Evolutionary conservation across 2,113 vertebrate species (phyloP).

Genomic region (Myocastor coypus): DNA sequence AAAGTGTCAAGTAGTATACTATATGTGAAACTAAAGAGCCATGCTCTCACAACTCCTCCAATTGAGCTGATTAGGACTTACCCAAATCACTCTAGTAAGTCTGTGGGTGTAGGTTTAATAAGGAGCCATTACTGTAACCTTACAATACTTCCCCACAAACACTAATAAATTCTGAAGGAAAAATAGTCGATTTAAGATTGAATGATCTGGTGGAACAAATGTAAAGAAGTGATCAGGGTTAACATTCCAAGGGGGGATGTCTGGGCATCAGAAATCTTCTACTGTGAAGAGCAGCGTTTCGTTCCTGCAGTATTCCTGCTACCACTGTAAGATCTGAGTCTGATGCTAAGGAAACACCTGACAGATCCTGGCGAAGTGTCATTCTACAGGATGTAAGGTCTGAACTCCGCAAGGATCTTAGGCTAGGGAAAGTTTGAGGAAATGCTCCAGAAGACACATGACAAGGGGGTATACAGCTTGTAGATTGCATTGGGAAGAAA

Average conservation of each 20-base stretch:
- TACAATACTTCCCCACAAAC: conserved; percentile 9
- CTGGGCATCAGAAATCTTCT: background rate
- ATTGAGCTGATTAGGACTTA: conserved; percentile 23
- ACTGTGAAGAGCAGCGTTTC: background rate
- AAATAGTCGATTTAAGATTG: background rate
- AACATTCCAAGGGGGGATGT: background rate
- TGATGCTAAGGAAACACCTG: background rate
- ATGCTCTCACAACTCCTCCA: background rate
- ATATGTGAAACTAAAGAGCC: background rate
- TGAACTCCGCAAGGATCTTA: background rate
- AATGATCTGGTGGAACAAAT: background rate
- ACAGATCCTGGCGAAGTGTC: background rate
- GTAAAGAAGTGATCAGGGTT: background rate
- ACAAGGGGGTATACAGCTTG: background rate
- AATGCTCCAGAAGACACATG: background rate
- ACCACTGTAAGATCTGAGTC: background rate
- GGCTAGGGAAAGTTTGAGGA: background rate
- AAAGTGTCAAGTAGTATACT: background rate
- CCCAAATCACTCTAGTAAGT: background rate
- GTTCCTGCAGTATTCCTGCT: background rate
- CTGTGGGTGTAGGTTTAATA: background rate
- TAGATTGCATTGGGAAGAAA: background rate
- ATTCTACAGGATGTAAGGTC: background rate
- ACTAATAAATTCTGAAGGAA: conserved; percentile 1
- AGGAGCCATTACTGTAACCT: background rate